These are phyloP conservation scores for Aphelocoma coerulescens DNA, from an alignment of 2,113 vertebrate species.

Conservation along the genomic window DNA sequence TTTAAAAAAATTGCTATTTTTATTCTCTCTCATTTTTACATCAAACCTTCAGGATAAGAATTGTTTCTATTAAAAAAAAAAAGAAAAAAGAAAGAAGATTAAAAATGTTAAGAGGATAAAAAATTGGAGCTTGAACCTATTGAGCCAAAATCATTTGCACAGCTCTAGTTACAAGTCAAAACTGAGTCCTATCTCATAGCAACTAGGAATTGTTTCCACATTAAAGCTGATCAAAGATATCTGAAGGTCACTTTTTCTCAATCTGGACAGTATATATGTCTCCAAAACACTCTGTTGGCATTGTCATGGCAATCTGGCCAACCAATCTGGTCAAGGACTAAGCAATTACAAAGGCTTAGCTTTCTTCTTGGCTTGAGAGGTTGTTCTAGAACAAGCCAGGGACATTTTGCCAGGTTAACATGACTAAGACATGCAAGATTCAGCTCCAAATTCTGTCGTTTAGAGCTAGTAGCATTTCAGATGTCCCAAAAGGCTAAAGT, in stretches of 20 bases:
- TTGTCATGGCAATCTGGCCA: constrained; percentile 36
- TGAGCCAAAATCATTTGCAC: not conserved
- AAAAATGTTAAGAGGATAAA: not conserved
- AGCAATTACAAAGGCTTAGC: constrained; percentile 37
- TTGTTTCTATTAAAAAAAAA: not conserved
- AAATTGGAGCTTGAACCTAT: not conserved
- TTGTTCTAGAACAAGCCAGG: constrained; percentile 40
- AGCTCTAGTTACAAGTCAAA: constrained; percentile 21
- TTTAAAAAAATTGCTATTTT: not conserved
- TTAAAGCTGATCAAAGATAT: constrained; percentile 49
- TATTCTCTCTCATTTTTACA: not conserved
- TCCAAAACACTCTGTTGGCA: constrained; percentile 45
- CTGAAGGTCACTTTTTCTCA: not conserved
- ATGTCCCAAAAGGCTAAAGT: not conserved
- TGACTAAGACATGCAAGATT: not conserved
- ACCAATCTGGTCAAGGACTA: constrained; percentile 56
- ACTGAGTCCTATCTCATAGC: constrained; percentile 15
- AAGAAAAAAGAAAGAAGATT: not conserved
- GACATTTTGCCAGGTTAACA: not conserved
- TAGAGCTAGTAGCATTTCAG: not conserved
- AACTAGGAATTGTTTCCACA: constrained; percentile 52
- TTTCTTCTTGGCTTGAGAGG: constrained; percentile 40
- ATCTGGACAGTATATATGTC: not conserved
- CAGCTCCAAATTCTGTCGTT: not conserved
- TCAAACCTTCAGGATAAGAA: not conserved